Conservation (phyloP, 2,888 invertebrate genomes). For the Copidosoma aretas region DNA sequence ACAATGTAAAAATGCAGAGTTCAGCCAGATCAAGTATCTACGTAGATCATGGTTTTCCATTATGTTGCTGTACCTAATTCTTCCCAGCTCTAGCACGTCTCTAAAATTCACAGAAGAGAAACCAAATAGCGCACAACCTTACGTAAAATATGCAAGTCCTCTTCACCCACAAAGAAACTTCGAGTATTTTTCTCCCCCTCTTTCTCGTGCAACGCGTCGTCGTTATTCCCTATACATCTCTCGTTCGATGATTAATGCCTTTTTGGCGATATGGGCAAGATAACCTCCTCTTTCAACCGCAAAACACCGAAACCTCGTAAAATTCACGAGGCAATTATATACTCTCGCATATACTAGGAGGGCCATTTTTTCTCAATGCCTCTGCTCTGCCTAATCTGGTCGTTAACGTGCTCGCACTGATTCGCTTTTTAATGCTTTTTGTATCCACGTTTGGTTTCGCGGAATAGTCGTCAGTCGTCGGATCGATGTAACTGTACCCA, state of each 20-base stretch:
- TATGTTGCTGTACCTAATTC: too few relatives aligned
- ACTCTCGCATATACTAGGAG: not conserved
- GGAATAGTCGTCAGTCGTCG: slow-evolving; percentile 28
- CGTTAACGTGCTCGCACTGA: slow-evolving; percentile 10
- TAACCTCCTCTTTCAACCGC: slow-evolving; percentile 25
- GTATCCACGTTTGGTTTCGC: slow-evolving; percentile 8
- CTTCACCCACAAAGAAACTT: too few relatives aligned
- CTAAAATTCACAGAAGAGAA: too few relatives aligned
- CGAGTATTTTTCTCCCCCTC: not conserved
- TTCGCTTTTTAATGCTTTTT: slow-evolving; percentile 15
- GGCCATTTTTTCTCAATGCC: slow-evolving; percentile 5
- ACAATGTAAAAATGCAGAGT: too few relatives aligned
- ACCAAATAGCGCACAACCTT: too few relatives aligned
- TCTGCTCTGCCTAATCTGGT: slow-evolving; percentile 14
- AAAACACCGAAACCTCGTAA: slow-evolving; percentile 25
- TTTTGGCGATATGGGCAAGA: slow-evolving; percentile 10
- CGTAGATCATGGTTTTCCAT: too few relatives aligned
- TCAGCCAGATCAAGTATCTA: too few relatives aligned
- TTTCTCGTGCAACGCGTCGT: slow-evolving; percentile 12
- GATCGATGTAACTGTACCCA: not conserved
- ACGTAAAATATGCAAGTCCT: too few relatives aligned
- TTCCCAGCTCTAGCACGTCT: too few relatives aligned
- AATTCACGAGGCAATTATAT: slow-evolving; percentile 32
- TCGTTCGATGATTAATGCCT: slow-evolving; percentile 33
- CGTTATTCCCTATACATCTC: slow-evolving; percentile 26